Evolutionary conservation across 2,888 invertebrate genomes (phyloP), one percentile per base, ranked within the genome.

Genomic region (Latrodectus elegans): DNA sequence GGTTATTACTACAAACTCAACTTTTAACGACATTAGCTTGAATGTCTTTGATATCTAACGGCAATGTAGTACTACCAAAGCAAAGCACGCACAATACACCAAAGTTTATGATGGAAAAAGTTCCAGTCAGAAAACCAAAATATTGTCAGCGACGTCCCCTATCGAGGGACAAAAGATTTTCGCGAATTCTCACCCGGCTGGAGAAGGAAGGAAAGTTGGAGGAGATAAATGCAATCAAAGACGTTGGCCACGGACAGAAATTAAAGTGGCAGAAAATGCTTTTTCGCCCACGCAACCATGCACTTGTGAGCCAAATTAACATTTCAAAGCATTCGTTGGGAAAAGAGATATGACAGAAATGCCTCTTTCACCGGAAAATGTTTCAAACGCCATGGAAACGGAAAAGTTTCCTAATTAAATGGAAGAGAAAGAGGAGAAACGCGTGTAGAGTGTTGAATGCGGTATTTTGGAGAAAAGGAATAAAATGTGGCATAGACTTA

Each of bases 351-450:
- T 60, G 60, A 60, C 60, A 8, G 55, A 55, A 14, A 15, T 15
- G 55, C 12, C 11, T 22, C 22, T 22, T 22, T 14, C 3, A 55
- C 55, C 12, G 60, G 60, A 60, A n/a, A 60, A 60, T 60, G 60
- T 11, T 60, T 11, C 60, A 15, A n/a, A 6, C n/a, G 6, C 60
- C 14, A n/a, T 6, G 10, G 60, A 60, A 11, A 60, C 60, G 60
- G 60, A 60, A 60, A 60, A 60, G 11, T 60, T 60, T 60, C n/a
- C 60, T 60, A 60, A 60, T 60, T 60, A 60, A 60, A 60, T 60
- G 10, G n/a, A n/a, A 60, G 60, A 11, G 60, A 60, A 38, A 60
- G 60, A 9, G 60, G 8, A 60, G 60, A 60, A 60, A 15, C 12
- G 12, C 12, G 10, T 15, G 60, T 60, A 38, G 60, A 60, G 60